Evolutionary conservation across 1,140 invertebrate species (phyloP), one percentile per base, ranked within the genome.

Genomic region (Apolygus lucorum): DNA sequence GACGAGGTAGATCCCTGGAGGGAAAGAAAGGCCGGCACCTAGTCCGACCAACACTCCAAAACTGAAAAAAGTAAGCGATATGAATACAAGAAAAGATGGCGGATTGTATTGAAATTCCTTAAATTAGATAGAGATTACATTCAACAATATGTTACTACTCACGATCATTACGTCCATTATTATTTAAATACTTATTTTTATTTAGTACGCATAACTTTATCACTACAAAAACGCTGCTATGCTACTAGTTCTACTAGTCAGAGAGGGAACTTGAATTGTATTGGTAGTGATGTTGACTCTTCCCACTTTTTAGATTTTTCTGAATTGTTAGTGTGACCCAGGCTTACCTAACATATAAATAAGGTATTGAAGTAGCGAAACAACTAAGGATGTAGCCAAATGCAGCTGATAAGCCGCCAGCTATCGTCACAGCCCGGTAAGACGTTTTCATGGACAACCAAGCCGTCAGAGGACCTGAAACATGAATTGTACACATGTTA

Each of bases 1-100:
- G 52, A 93, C 90, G 74, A 94, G 92, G 76, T 93, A 92, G n/a
- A 95, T 90, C 0, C 91, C 93, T 27, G 92, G 91, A 2, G 91
- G 90, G 78, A 91, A 92, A 0, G 89, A 86, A 28, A 92, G 78
- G 0, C 90, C 90, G 4, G 90, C 90, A 2, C 90, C 90, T 54
- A 85, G 85, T 59, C 90, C 90, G n/a, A 91, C 88, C 64, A 91
- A 79, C 14, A 90, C 82, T 54, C 90, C 90, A 80, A 90, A 92
- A 80, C 90, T 91, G 76, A 27, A 82, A 83, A 22, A 68, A 63
- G 11, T 14, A 59, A 59, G 8, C 54, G 22, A 59, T 59, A 17
- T 49, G 34, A 49, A 49, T n/a, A n/a, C n/a, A n/a, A n/a, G n/a
- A n/a, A n/a, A n/a, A n/a, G n/a, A n/a, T n/a, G n/a, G n/a, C n/a